phyloP scores from a whole-genome alignment of 2,113 vertebrate species.

The Dasyprocta punctata region DNA sequence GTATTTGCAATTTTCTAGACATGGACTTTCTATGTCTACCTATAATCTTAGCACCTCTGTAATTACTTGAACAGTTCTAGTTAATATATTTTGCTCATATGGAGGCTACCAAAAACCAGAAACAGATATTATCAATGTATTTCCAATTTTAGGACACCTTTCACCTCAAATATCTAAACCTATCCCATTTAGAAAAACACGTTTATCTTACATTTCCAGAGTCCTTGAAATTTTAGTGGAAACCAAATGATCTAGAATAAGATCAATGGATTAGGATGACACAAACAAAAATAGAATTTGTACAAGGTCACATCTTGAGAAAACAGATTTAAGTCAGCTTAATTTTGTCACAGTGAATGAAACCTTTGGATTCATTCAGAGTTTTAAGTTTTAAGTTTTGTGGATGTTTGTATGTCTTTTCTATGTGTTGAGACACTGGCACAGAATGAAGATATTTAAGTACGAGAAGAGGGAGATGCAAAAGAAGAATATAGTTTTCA shows the following conservation, averaged over 20 bases:
- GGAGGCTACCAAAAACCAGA: background rate
- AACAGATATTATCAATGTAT: background rate
- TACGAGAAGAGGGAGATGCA: rapidly evolving
- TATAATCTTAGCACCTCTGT: background rate
- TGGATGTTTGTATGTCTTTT: background rate
- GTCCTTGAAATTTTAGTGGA: background rate
- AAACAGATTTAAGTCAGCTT: background rate
- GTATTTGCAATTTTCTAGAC: background rate
- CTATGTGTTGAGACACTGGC: background rate
- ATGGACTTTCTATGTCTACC: background rate
- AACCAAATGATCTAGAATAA: background rate
- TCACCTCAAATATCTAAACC: background rate
- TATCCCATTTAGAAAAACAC: rapidly evolving
- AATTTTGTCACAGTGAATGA: background rate
- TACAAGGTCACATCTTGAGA: background rate
- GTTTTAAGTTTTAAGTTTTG: background rate
- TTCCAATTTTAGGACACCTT: background rate
- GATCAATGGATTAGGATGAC: background rate
- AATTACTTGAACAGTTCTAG: background rate
- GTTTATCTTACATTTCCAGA: background rate
- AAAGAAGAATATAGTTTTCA: background rate
- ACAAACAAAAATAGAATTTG: background rate
- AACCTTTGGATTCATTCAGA: background rate
- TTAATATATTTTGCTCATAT: background rate
- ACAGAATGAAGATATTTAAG: background rate